phyloP scores from a whole-genome alignment of 2,888 invertebrate genomes.

The Gandaritis pyraliata region DNA sequence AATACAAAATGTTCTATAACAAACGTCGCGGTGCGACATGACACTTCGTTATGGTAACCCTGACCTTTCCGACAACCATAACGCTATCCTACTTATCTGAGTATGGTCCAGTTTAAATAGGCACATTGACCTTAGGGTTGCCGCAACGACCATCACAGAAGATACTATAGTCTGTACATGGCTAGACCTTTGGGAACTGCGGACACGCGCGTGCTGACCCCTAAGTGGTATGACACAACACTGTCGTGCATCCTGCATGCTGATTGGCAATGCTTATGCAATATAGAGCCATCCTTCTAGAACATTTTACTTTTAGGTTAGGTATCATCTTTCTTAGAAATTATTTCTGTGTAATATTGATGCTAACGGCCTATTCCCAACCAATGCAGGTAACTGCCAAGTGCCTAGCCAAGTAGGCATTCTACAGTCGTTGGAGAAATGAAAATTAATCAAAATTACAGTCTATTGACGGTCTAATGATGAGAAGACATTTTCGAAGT shows the following conservation, averaged over 20 bases:
- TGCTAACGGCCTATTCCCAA: too few species aligned
- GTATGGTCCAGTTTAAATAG: conserved; percentile 61
- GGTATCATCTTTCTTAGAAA: too few species aligned
- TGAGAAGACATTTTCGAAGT: too few species aligned
- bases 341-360: too few species aligned
- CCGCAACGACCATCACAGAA: conserved; percentile 54
- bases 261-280: conserved; percentile 49
- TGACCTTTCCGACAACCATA: conserved; percentile 30
- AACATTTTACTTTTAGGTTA: neutral
- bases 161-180: conserved; percentile 2
- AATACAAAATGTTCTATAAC: neutral
- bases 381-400: too few species aligned
- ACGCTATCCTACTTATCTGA: conserved; percentile 31
- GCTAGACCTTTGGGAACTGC: conserved; percentile 52
- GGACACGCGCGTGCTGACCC: conserved; percentile 74
- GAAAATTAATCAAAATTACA: too few species aligned
- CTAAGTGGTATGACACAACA: conserved; percentile 66
- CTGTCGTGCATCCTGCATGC: conserved; percentile 60
- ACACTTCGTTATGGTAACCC: conserved; percentile 19
- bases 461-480: too few species aligned
- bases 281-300: conserved; percentile 41
- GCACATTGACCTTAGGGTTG: conserved; percentile 74
- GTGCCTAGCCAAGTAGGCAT: too few species aligned
- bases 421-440: too few species aligned
- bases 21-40: neutral